These are phyloP conservation scores for Ophion ventricosus DNA, from an alignment of 2,888 invertebrate genomes.

Conservation along the genomic window DNA sequence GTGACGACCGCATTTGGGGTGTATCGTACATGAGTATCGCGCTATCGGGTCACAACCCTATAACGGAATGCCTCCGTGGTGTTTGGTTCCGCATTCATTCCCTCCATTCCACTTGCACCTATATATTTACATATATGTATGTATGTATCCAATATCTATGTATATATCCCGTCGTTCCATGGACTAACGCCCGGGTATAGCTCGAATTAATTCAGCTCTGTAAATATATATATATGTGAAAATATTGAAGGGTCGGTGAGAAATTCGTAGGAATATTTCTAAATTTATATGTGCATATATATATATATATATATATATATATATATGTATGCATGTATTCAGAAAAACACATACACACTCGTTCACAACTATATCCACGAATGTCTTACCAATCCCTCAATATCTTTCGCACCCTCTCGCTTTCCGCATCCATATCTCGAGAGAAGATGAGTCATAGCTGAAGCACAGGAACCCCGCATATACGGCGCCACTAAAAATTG, in stretches of 20 bases:
- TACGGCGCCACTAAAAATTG: not conserved
- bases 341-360: not conserved
- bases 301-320: too few species aligned
- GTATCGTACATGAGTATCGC: constrained; percentile 30
- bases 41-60: constrained; percentile 38
- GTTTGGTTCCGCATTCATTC: constrained; percentile 58
- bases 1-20: constrained; percentile 17
- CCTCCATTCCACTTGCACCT: constrained; percentile 25
- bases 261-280: too few species aligned
- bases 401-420: constrained; percentile 20
- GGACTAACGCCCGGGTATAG: constrained; percentile 42
- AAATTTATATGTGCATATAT: not conserved
- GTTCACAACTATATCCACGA: constrained; percentile 33
- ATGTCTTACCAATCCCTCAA: constrained; percentile 22
- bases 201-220: constrained; percentile 45
- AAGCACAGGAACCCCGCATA: not conserved
- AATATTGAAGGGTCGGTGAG: too few species aligned
- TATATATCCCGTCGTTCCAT: not conserved
- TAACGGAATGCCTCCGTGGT: constrained; percentile 55
- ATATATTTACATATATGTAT: not conserved
- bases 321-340: not conserved
- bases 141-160: not conserved
- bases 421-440: constrained; percentile 32
- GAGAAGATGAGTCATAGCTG: constrained; percentile 45
- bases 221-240: too few species aligned